Percentiles rank a stretch among this genome's conserved stretches.
These are phyloP conservation scores for Isotomurus palustris DNA, from an alignment of 2,888 invertebrate genomes.

Conservation along the genomic window DNA sequence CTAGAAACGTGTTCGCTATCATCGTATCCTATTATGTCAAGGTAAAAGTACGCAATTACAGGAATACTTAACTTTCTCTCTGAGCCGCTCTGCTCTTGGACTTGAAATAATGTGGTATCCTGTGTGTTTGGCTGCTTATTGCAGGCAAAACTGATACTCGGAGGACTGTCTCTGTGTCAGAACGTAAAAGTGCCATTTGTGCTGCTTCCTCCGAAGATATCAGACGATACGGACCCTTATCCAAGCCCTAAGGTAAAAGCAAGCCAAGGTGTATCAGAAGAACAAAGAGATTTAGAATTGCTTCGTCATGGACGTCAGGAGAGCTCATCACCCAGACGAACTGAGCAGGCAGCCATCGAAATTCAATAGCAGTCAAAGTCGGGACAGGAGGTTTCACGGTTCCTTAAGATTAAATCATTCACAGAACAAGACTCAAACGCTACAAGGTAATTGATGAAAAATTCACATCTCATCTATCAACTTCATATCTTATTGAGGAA, in stretches of 20 bases:
- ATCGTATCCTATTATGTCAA: conserved; percentile 89
- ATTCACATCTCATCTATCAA: conserved; percentile 12
- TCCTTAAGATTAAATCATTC: not conserved
- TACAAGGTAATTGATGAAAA: not conserved
- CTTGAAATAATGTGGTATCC: not conserved
- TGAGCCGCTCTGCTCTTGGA: not conserved
- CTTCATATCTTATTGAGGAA: conserved; percentile 16
- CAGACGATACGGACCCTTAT: conserved; percentile 43
- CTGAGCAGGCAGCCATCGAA: not conserved
- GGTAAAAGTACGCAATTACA: too few relatives aligned
- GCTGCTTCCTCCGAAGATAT: conserved; percentile 43
- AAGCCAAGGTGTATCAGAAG: not conserved
- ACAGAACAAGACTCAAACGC: not conserved
- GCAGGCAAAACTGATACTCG: conserved; percentile 63
- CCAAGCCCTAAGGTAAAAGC: conserved; percentile 19
- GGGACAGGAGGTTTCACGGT: too few relatives aligned
- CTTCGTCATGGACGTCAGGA: not conserved
- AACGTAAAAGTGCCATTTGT: conserved; percentile 45
- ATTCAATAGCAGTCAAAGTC: not conserved
- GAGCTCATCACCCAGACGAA: not conserved
- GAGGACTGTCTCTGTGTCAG: conserved; percentile 58
- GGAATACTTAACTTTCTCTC: not conserved
- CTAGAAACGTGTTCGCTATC: conserved; percentile 74
- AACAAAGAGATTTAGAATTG: not conserved
- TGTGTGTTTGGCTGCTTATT: conserved; percentile 11